Percentiles rank a stretch among this genome's conserved stretches.
These are phyloP conservation scores for Arctia plantaginis DNA, from an alignment of 2,888 invertebrate genomes.

Conservation along the genomic window DNA sequence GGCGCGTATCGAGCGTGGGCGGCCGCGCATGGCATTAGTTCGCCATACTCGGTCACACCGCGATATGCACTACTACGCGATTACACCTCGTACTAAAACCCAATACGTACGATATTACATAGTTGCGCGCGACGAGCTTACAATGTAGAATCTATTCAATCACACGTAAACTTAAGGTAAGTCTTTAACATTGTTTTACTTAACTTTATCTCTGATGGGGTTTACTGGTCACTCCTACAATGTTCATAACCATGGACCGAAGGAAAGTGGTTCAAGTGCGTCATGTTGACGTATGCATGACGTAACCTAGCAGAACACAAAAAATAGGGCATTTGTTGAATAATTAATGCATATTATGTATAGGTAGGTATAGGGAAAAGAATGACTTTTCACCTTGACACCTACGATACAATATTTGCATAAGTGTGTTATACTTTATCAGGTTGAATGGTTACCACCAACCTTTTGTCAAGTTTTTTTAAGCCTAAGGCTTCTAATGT, in stretches of 20 bases:
- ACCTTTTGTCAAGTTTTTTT: not conserved
- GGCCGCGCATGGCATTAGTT: slow-evolving; percentile 71
- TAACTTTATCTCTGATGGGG: slow-evolving; percentile 18
- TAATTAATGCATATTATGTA: slow-evolving; percentile 24
- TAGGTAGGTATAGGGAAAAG: slow-evolving; percentile 8
- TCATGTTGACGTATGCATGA: slow-evolving; percentile 69
- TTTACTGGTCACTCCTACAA: slow-evolving; percentile 29
- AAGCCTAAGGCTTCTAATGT: not conserved
- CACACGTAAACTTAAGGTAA: slow-evolving; percentile 68
- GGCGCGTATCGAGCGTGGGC: slow-evolving; percentile 82
- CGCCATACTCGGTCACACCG: slow-evolving; percentile 55
- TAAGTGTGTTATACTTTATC: not conserved
- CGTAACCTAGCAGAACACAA: slow-evolving; percentile 60
- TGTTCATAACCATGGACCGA: slow-evolving; percentile 49
- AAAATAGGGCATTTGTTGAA: slow-evolving; percentile 33
- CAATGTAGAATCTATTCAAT: slow-evolving; percentile 64
- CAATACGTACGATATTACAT: slow-evolving; percentile 56
- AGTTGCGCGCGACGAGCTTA: slow-evolving; percentile 58
- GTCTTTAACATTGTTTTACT: slow-evolving; percentile 32
- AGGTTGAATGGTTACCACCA: not conserved
- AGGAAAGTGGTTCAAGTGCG: slow-evolving; percentile 63
- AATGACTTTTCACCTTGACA: slow-evolving; percentile 28
- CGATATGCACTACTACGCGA: slow-evolving; percentile 69
- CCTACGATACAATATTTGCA: slow-evolving; percentile 14
- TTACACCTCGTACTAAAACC: slow-evolving; percentile 55